phyloP scores from a whole-genome alignment of 2,113 vertebrate genomes.

The Tyrannus savana region DNA sequence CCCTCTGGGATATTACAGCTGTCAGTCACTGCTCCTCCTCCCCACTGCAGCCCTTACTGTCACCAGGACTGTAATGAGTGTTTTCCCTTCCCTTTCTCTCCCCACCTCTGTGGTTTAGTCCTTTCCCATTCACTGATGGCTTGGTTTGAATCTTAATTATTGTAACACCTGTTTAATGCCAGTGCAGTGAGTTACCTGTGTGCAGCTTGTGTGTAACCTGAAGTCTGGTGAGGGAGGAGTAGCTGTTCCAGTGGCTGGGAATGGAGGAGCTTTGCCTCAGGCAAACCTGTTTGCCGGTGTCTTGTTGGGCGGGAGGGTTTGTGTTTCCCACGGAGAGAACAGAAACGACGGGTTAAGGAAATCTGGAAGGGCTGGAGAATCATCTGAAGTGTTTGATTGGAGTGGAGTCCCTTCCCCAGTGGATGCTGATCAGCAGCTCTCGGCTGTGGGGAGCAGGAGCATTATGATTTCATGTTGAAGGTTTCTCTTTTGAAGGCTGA shows the following conservation, averaged over 20 bases:
- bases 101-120: not conserved
- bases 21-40: not conserved
- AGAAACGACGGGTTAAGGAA: not conserved
- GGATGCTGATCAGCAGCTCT: not conserved
- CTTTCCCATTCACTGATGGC: not conserved
- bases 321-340: not conserved
- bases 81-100: not conserved
- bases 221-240: not conserved
- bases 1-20: not conserved
- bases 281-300: not conserved
- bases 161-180: not conserved
- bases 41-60: not conserved
- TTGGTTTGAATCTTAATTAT: not conserved
- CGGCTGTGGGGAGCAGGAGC: not conserved
- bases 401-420: not conserved
- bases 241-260: not conserved
- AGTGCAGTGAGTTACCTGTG: fast-evolving
- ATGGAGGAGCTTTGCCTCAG: not conserved
- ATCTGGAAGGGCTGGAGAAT: not conserved
- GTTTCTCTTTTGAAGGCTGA: not conserved
- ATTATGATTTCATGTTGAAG: not conserved
- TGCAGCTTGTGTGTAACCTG: fast-evolving
- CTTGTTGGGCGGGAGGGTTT: not conserved
- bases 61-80: fast-evolving
- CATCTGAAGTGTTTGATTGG: not conserved